Percentiles rank a stretch among this genome's conserved stretches.
phyloP scores from a whole-genome alignment of 2,797 vertebrate species.

The Glyptemys insculpta region DNA sequence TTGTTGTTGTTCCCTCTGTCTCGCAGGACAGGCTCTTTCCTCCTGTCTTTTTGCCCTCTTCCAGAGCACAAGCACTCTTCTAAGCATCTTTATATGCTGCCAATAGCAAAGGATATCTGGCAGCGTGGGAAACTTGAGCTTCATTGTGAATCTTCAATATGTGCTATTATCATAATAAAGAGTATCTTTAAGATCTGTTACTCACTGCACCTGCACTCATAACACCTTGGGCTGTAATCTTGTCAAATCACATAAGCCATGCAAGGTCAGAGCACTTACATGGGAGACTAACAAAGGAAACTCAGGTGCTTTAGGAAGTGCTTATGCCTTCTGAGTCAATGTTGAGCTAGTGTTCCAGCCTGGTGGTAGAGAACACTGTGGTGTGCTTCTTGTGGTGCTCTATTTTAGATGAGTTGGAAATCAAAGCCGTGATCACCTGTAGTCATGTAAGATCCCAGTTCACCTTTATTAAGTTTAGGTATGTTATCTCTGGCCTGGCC shows the following conservation, averaged over 20 bases:
- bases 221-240: background rate
- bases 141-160: background rate
- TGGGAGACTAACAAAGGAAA: background rate
- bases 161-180: background rate
- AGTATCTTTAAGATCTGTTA: background rate
- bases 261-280: background rate
- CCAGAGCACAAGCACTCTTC: background rate
- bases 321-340: background rate
- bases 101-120: background rate
- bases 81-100: background rate
- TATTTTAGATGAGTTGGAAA: background rate
- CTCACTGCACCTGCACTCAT: background rate
- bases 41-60: background rate
- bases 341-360: background rate
- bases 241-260: background rate
- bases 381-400: background rate
- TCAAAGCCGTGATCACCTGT: background rate
- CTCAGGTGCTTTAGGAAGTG: background rate
- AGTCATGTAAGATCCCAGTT: background rate
- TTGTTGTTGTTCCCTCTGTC: background rate
- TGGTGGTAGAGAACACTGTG: background rate
- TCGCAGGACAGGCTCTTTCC: background rate
- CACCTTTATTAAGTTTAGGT: background rate
- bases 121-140: background rate
- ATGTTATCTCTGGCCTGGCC: background rate